Conservation (phyloP, 2,888 invertebrate genomes). For the Pherbina coryleti region DNA sequence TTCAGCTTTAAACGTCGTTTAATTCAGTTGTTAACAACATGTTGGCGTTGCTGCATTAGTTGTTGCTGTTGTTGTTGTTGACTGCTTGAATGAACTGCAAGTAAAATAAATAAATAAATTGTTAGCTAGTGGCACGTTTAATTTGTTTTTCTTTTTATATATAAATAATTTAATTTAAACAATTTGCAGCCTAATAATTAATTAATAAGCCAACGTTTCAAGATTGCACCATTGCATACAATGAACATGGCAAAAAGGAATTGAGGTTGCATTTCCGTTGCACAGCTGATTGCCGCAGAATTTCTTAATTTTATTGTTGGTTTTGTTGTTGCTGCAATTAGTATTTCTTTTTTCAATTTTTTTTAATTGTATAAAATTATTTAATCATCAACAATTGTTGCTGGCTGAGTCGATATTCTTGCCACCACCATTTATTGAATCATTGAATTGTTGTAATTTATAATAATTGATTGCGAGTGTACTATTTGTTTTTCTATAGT, state of each 20-base stretch:
- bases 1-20: neutral
- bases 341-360: neutral
- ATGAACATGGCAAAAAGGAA: neutral
- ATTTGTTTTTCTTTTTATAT: no score
- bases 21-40: slow-evolving; percentile 1
- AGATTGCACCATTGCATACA: neutral
- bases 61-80: slow-evolving; percentile 2
- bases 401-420: neutral
- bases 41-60: slow-evolving; percentile 19
- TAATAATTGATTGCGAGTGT: slow-evolving; percentile 32
- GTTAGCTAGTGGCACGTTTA: no score
- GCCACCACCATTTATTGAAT: neutral
- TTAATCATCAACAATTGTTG: slow-evolving; percentile 2
- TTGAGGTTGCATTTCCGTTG: slow-evolving; percentile 18
- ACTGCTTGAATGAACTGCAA: neutral
- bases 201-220: no score
- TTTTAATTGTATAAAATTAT: slow-evolving; percentile 27
- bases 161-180: no score
- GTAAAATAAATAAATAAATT: neutral
- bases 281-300: neutral
- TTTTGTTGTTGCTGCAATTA: neutral
- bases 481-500: neutral
- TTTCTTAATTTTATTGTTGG: neutral
- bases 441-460: slow-evolving; percentile 22
- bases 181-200: no score